Conservation (phyloP, 2,888 invertebrate species). For the Oscheius sp. region DNA sequence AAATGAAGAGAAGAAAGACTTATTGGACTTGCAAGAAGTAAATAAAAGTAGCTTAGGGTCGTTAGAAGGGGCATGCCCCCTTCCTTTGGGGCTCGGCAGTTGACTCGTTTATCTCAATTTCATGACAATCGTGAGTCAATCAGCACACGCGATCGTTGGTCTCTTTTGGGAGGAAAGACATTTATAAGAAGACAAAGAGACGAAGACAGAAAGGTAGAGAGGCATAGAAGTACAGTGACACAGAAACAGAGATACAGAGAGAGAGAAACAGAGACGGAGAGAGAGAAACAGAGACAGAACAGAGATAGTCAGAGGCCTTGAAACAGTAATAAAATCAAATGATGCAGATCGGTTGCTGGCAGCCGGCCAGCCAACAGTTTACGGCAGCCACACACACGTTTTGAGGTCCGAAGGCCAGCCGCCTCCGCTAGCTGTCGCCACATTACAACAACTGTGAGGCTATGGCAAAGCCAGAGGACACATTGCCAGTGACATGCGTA, state of each 20-base stretch:
- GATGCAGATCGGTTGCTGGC: too few species aligned
- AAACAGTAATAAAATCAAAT: too few species aligned
- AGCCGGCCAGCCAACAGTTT: too few species aligned
- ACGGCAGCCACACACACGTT: too few species aligned
- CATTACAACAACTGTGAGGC: slow-evolving; percentile 7
- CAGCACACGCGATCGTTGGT: slow-evolving; percentile 33
- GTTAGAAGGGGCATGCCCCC: slow-evolving; percentile 1
- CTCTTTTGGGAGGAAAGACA: not conserved
- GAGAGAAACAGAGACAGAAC: too few species aligned
- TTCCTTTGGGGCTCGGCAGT: slow-evolving; percentile 10
- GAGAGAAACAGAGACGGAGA: too few species aligned
- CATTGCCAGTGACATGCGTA: slow-evolving; percentile 17
- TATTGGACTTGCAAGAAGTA: not conserved
- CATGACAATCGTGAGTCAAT: slow-evolving; percentile 36
- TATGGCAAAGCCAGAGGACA: not conserved
- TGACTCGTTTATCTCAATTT: slow-evolving; percentile 39
- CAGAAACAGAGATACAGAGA: too few species aligned
- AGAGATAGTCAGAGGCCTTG: too few species aligned
- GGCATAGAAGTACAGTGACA: too few species aligned
- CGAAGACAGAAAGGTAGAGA: too few species aligned
- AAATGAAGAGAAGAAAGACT: not conserved
- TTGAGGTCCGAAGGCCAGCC: not conserved
- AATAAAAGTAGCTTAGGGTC: not conserved
- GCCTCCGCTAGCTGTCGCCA: slow-evolving; percentile 27
- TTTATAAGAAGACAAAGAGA: too few species aligned